phyloP scores from a whole-genome alignment of 2,888 invertebrate genomes.

The Thalpophila matura region DNA sequence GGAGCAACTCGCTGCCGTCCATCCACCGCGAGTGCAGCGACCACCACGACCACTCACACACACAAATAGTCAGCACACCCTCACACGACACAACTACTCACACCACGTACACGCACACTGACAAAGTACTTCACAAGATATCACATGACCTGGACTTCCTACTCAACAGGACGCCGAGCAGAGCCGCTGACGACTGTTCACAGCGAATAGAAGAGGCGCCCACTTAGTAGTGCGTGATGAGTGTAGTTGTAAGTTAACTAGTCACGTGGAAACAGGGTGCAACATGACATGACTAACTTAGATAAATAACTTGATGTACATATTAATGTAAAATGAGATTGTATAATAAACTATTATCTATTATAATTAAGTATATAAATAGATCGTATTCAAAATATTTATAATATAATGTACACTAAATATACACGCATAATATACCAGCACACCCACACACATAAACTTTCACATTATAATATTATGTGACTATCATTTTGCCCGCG shows the following conservation, averaged over 20 bases:
- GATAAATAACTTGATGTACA: constrained; percentile 29
- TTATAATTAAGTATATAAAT: too few species aligned
- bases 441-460: too few species aligned
- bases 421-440: too few species aligned
- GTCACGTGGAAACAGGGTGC: constrained; percentile 82
- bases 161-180: constrained; percentile 92
- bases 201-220: constrained; percentile 84
- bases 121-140: constrained; percentile 94
- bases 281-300: constrained; percentile 74
- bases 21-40: constrained; percentile 67
- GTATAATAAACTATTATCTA: neutral
- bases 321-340: constrained; percentile 14
- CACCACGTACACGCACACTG: constrained; percentile 83
- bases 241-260: constrained; percentile 59
- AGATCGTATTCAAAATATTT: too few species aligned
- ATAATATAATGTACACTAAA: too few species aligned
- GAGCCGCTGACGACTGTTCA: constrained; percentile 62
- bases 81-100: constrained; percentile 78
- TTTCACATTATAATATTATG: too few species aligned
- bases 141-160: constrained; percentile 96
- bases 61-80: constrained; percentile 81
- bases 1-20: constrained; percentile 83
- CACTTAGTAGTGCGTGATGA: constrained; percentile 71
- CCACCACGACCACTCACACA: constrained; percentile 77
- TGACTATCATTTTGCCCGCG: too few species aligned